Base-by-base conservation (phyloP, 23 tunicate species). In the Ascidia mentula region DNA sequence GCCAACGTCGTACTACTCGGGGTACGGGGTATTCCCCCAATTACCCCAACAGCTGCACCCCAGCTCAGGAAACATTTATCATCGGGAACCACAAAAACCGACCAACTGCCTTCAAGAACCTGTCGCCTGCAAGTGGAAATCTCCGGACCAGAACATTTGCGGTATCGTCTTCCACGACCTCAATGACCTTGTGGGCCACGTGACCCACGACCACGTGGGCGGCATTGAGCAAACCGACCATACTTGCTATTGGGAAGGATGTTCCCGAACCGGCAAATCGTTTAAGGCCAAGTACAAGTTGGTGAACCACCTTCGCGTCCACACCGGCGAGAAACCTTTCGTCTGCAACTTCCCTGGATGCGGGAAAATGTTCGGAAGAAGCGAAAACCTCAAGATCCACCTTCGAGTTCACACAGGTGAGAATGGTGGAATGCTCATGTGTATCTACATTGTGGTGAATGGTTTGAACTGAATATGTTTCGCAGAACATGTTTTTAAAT, bases 281-380 rank as follows among this genome's bases (percentile, higher is more conserved):
- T 91, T 91, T 40, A 90, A 82, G 46, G 96, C 96, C 24, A 86
- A 91, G 72, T 91, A 91, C 87, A 91, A 86, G 61, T 78, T 91
- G 78, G 90, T 91, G 71, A 91, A 91, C 46, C 96, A 91, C 39
- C 81, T 91, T 34, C 83, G 90, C 38, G 81, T 85, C 69, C 89
- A 80, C 18, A 78, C 83, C 39, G 85, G 96, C 9, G 89, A 90
- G 60, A 72, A 80, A 34, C 96, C 96, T 15, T 90, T 90, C 72
- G 61, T 45, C 1, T 90, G 96, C 75, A 45, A 60, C 39, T 79
- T 38, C 46, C 94, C 94, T 35, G 96, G 77, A 46, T 90, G 96
- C 38, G 89, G 86, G 31, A 85, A 85, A 76, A 61, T 38, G 36
- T 90, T 90, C 34, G 96, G 87, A 32, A 76, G 96, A 79, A 81